Base-by-base conservation (phyloP, 2,113 vertebrate genomes). In the Larimichthys polyactis region DNA sequence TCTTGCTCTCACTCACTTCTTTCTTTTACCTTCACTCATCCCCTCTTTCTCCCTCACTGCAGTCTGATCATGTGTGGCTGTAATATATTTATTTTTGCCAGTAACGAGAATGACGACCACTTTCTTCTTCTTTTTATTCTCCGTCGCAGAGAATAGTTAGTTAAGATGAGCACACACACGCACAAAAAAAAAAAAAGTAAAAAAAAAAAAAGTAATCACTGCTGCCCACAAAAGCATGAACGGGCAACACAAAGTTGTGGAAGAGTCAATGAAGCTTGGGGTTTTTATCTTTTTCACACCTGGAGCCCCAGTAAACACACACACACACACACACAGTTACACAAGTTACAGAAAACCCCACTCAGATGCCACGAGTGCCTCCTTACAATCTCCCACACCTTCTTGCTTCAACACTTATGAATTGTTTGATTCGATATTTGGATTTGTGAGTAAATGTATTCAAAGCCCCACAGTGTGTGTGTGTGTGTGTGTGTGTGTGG, bases 51-150 rank as follows among this genome's bases (percentile, higher is more conserved):
- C 72, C 69, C 71, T 84, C 76, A 24, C 84, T 74, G 81, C 79
- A 84, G 82, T 84, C 90, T 71, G 78, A 86, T 86, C 78, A 83
- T 86, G 82, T 55, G 20, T 59, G n/a, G 65, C 81, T 82, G 70
- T 88, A 77, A 85, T 89, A 76, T 89, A 87, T 92, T 88, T 86
- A 88, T 90, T 88, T 88, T 88, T 49, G 54, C 60, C 84, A 65
- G 77, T 84, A 84, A 87, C 62, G 4, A 82, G 71, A 89, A 71
- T 62, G 71, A 91, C 87, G 72, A 68, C 65, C 84, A 72, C 6
- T 55, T 78, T 73, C 20, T 63, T 43, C 54, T 32, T n/a, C n/a
- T 51, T n/a, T 44, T 36, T 55, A 64, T 72, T 77, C 69, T 76
- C 8, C 8, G 0, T 40, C 0, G 7, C 52, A 32, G 32, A 36